phyloP scores from a whole-genome alignment of 2,797 vertebrate genomes.

The Sebastes itinus region DNA sequence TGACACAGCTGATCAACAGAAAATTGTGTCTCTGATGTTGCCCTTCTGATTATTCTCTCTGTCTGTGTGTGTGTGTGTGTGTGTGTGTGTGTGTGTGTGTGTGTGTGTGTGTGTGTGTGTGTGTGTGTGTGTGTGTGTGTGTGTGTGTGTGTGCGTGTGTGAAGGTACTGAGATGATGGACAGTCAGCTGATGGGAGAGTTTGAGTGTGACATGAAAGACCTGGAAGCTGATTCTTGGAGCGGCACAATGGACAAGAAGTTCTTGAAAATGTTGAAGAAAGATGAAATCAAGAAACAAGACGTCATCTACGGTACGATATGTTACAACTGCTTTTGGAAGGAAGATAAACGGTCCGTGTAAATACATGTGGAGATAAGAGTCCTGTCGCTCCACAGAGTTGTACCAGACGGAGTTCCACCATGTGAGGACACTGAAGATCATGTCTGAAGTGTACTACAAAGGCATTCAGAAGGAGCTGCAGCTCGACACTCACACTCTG shows the following conservation, averaged over 20 bases:
- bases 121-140: too few relatives aligned
- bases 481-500: constrained; percentile 85
- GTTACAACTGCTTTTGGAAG: neutral
- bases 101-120: too few relatives aligned
- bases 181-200: constrained; percentile 92
- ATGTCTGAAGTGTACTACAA: constrained; percentile 93
- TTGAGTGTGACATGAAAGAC: constrained; percentile 88
- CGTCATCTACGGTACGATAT: constrained; percentile 88
- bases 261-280: constrained; percentile 88
- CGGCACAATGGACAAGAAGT: constrained; percentile 87
- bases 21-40: too few relatives aligned
- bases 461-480: constrained; percentile 88
- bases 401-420: constrained; percentile 95
- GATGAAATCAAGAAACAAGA: constrained; percentile 92
- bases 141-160: too few relatives aligned
- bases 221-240: constrained; percentile 95
- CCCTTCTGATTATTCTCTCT: too few relatives aligned
- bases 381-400: constrained; percentile 79
- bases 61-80: too few relatives aligned
- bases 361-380: neutral
- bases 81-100: too few relatives aligned
- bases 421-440: constrained; percentile 92
- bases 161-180: constrained; percentile 94
- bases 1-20: too few relatives aligned
- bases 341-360: neutral